Percentiles rank a stretch among this genome's conserved stretches.
These are phyloP conservation scores for Caenorhabditis remanei DNA, from an alignment of 1,140 invertebrate species.

Conservation along the genomic window DNA sequence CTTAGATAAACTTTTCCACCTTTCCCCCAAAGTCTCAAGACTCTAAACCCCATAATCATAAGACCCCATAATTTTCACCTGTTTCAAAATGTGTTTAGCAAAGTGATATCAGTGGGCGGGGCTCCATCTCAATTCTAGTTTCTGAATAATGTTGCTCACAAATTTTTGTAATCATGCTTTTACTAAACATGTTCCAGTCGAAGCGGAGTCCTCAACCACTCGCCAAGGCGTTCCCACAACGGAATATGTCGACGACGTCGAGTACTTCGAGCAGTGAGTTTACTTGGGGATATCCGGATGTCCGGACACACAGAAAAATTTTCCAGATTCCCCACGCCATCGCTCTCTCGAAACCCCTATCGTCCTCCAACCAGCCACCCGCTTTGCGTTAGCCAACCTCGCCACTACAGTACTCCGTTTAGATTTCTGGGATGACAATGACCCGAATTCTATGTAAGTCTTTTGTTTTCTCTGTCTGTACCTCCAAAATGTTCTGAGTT, in stretches of 20 bases:
- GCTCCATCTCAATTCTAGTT: neutral
- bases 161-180: neutral
- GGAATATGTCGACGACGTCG: slow-evolving; percentile 16
- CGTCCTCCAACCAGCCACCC: slow-evolving; percentile 51
- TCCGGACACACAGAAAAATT: neutral
- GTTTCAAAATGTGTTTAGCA: no score
- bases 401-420: slow-evolving; percentile 65
- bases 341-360: slow-evolving; percentile 2
- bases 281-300: neutral
- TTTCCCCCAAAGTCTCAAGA: no score
- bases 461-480: no score
- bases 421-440: slow-evolving; percentile 66
- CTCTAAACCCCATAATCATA: no score
- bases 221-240: neutral
- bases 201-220: slow-evolving; percentile 30
- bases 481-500: neutral
- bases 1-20: no score
- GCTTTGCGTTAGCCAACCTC: slow-evolving; percentile 65
- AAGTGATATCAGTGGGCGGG: no score
- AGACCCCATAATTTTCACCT: no score
- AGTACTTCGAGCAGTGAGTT: slow-evolving; percentile 17
- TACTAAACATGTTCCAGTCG: neutral
- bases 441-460: slow-evolving; percentile 64
- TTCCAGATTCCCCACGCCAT: neutral
- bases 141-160: neutral